These are phyloP conservation scores for Helicoverpa assulta DNA, from an alignment of 2,888 invertebrate species.

Conservation along the genomic window DNA sequence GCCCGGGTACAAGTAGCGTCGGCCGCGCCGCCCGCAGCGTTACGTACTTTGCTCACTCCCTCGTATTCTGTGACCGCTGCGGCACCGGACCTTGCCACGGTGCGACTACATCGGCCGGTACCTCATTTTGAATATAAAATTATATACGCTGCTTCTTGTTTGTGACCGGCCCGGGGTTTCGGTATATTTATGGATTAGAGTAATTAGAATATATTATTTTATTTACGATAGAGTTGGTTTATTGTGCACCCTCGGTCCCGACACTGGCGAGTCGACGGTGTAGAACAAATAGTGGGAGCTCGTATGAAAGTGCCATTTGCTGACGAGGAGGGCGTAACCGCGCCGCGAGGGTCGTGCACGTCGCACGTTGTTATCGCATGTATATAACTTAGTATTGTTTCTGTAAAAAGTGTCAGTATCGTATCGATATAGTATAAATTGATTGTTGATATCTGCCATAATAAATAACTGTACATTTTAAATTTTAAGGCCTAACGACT, in stretches of 20 bases:
- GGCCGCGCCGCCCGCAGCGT: slow-evolving; percentile 34
- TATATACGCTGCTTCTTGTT: slow-evolving; percentile 68
- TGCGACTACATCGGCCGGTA: slow-evolving; percentile 60
- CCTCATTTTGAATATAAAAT: slow-evolving; percentile 67
- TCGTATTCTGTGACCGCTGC: slow-evolving; percentile 52
- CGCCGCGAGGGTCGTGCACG: slow-evolving; percentile 62
- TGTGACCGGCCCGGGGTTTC: slow-evolving; percentile 65
- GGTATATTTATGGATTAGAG: slow-evolving; percentile 76
- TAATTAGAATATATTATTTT: slow-evolving; percentile 72
- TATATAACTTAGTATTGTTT: slow-evolving; percentile 80
- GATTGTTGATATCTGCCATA: slow-evolving; percentile 90
- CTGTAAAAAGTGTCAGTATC: slow-evolving; percentile 85
- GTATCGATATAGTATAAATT: slow-evolving; percentile 84
- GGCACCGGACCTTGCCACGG: slow-evolving; percentile 39
- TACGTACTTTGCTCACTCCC: slow-evolving; percentile 67
- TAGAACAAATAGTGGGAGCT: slow-evolving; percentile 62
- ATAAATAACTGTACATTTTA: slow-evolving; percentile 88
- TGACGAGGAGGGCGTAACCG: slow-evolving; percentile 61
- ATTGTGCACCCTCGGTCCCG: slow-evolving; percentile 67
- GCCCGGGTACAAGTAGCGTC: slow-evolving; percentile 61
- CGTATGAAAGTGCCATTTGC: slow-evolving; percentile 80
- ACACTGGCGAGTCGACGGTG: slow-evolving; percentile 51
- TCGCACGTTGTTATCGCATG: slow-evolving; percentile 78
- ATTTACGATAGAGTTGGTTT: slow-evolving; percentile 64
- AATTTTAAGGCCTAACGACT: slow-evolving; percentile 89